These are phyloP conservation scores for Bradypodion pumilum DNA, from an alignment of 2,797 vertebrate genomes.

Conservation along the genomic window DNA sequence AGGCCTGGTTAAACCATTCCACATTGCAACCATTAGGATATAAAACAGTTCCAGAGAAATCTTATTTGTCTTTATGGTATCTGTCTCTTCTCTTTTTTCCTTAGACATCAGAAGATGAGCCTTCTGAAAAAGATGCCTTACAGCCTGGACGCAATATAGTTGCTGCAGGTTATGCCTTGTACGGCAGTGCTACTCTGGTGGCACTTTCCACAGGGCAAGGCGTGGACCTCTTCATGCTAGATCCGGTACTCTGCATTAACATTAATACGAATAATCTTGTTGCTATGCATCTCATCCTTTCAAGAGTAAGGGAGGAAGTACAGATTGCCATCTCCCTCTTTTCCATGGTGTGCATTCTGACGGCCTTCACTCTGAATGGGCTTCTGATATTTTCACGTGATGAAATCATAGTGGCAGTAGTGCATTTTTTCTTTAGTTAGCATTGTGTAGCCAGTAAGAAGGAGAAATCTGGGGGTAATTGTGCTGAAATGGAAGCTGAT, in stretches of 20 bases:
- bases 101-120: conserved; percentile 82
- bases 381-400: neutral
- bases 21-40: neutral
- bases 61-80: conserved; percentile 20
- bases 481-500: neutral
- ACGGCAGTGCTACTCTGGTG: conserved; percentile 92
- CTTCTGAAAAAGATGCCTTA: conserved; percentile 87
- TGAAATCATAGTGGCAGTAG: neutral
- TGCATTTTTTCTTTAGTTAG: neutral
- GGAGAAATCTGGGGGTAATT: neutral
- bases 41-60: neutral
- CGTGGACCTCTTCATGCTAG: conserved; percentile 94
- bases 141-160: conserved; percentile 88
- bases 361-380: neutral
- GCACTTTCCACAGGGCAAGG: conserved; percentile 92
- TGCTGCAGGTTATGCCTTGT: conserved; percentile 93
- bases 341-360: neutral
- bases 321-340: neutral
- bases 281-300: accelerated
- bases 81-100: conserved; percentile 10
- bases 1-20: neutral
- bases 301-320: too few relatives aligned
- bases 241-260: conserved; percentile 82
- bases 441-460: neutral
- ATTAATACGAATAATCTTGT: neutral